Conservation (phyloP, 2,888 invertebrate genomes). For the Entomobrya multifasciata region DNA sequence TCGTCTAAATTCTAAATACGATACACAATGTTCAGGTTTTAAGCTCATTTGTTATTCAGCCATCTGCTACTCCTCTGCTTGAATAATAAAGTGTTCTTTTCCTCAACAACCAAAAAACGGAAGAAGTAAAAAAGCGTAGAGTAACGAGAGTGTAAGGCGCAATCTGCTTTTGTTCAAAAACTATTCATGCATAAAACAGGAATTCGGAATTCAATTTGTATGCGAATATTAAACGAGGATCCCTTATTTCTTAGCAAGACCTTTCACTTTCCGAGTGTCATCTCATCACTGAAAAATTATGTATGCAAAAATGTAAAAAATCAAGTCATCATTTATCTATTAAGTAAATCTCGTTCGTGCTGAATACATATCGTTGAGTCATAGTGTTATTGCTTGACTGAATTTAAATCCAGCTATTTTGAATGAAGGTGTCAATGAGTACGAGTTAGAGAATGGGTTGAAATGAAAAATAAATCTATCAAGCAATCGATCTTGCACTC, state of each 20-base stretch:
- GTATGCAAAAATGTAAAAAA: constrained; percentile 54
- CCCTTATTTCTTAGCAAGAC: background rate
- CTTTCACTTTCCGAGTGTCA: background rate
- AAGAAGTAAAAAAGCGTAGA: background rate
- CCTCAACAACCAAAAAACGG: background rate
- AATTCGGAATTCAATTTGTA: constrained; percentile 12
- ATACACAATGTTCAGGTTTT: background rate
- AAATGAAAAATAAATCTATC: no score
- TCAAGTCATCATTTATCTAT: constrained; percentile 73
- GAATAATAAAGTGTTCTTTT: constrained; percentile 7
- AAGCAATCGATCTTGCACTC: no score
- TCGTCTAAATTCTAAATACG: no score
- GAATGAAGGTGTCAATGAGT: no score
- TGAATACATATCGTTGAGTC: no score
- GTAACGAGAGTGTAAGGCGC: constrained; percentile 11
- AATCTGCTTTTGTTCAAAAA: constrained; percentile 29
- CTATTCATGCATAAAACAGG: constrained; percentile 46
- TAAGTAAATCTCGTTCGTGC: constrained; percentile 11
- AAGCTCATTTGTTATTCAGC: constrained; percentile 45
- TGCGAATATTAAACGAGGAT: background rate
- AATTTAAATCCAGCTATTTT: no score
- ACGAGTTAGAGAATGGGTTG: no score
- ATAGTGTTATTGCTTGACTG: no score
- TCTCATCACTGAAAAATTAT: constrained; percentile 11
- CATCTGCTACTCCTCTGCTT: constrained; percentile 44